Conservation (phyloP, 2,888 invertebrate species). For the Hetaerina titia region DNA sequence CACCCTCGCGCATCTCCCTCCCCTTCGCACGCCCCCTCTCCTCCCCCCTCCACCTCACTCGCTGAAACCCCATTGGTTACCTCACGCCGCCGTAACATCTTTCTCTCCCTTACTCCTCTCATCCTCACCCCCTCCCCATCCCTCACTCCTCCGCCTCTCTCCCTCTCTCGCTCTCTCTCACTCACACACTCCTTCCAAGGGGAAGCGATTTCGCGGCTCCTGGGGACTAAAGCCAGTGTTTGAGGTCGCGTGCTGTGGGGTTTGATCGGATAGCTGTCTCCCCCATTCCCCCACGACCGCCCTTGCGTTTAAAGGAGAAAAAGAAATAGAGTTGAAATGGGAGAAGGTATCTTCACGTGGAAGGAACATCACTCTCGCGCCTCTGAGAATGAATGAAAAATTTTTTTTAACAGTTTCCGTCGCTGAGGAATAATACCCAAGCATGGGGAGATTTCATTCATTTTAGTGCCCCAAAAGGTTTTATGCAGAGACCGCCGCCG, state of each 20-base stretch:
- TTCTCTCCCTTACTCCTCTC: background rate
- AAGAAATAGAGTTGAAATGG: background rate
- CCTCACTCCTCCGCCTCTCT: no score
- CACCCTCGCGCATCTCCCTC: background rate
- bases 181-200: background rate
- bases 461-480: background rate
- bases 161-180: background rate
- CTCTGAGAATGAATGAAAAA: background rate
- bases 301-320: background rate
- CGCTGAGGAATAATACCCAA: background rate
- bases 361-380: background rate
- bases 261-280: background rate
- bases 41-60: background rate
- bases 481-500: background rate
- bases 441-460: background rate
- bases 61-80: background rate
- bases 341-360: background rate
- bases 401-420: background rate
- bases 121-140: no score
- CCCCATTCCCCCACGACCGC: no score
- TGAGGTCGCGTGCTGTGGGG: background rate
- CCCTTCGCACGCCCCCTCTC: background rate
- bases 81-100: background rate
- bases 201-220: background rate
- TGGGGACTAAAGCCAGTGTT: background rate